phyloP scores from a whole-genome alignment of 2,113 vertebrate genomes.

The Lycocorax pyrrhopterus region DNA sequence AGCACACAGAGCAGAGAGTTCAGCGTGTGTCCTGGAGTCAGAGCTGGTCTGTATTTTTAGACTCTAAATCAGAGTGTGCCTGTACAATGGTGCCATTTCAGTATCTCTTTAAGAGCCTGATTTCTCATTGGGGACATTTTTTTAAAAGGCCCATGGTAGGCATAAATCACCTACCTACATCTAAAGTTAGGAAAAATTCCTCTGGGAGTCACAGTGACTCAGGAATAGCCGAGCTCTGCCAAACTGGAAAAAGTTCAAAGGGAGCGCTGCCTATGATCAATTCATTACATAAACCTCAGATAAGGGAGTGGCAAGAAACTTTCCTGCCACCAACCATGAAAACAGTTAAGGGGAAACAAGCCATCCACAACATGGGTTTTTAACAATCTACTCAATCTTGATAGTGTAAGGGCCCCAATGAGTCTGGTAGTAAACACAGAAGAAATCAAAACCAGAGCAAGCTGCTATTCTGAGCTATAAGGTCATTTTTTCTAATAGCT shows the following conservation, averaged over 20 bases:
- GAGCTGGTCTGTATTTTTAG: neutral
- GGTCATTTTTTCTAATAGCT: neutral
- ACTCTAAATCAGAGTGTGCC: neutral
- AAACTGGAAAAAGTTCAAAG: slow-evolving; percentile 49
- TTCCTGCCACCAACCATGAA: slow-evolving; percentile 42
- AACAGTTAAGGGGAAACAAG: neutral
- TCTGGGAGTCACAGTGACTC: neutral
- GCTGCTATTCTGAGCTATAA: neutral
- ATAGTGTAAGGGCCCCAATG: neutral
- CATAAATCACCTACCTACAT: neutral
- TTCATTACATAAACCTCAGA: slow-evolving; percentile 32
- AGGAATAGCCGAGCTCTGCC: neutral
- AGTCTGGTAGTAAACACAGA: neutral
- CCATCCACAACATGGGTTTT: neutral
- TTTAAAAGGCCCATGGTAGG: neutral
- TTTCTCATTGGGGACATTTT: neutral
- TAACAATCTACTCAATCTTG: neutral
- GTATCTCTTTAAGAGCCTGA: neutral
- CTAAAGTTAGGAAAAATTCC: neutral
- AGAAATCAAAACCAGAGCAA: slow-evolving; percentile 4
- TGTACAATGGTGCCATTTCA: neutral
- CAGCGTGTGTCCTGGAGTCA: neutral
- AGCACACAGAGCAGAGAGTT: neutral
- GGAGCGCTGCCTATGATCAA: neutral
- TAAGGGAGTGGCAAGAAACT: slow-evolving; percentile 43